Evolutionary conservation across 2,797 vertebrate genomes (phyloP).

Genomic region (Brachyalestes nurse): DNA sequence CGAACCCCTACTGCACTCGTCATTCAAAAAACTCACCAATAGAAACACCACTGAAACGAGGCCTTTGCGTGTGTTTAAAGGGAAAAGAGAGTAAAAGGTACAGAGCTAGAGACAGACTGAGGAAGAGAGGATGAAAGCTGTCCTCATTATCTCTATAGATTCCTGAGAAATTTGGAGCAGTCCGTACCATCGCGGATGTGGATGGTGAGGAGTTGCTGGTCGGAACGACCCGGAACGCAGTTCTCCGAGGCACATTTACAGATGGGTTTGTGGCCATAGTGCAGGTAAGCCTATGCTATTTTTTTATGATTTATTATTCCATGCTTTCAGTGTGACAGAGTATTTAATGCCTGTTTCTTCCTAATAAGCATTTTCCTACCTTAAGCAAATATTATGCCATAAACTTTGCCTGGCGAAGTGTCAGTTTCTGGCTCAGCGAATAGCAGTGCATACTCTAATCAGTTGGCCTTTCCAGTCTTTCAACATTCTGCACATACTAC

Average conservation of each 20-base stretch:
- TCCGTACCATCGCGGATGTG: slow-evolving; percentile 86
- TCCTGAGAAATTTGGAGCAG: slow-evolving; percentile 86
- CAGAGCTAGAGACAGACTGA: background rate
- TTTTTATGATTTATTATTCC: background rate
- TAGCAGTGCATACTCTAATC: slow-evolving; percentile 1
- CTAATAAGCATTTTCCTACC: background rate
- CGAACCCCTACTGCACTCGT: too few species aligned
- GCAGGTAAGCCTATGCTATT: slow-evolving; percentile 75
- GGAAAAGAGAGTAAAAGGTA: background rate
- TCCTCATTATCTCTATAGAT: slow-evolving; percentile 72
- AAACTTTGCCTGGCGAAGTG: background rate
- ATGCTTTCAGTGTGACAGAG: background rate
- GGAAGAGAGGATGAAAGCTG: background rate
- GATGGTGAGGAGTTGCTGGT: slow-evolving; percentile 86
- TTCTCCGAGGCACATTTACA: slow-evolving; percentile 85
- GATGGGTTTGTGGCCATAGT: slow-evolving; percentile 87
- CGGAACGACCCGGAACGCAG: slow-evolving; percentile 88
- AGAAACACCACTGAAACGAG: too few species aligned
- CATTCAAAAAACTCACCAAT: too few species aligned
- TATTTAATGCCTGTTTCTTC: background rate
- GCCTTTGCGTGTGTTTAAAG: slow-evolving; percentile 2
- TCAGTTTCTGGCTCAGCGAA: background rate
- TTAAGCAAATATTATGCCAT: background rate
- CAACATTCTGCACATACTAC: slow-evolving; percentile 2
- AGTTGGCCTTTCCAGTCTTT: background rate